These are phyloP conservation scores for Nyctibius bracteatus DNA, from an alignment of 2,113 vertebrate genomes.

Conservation along the genomic window DNA sequence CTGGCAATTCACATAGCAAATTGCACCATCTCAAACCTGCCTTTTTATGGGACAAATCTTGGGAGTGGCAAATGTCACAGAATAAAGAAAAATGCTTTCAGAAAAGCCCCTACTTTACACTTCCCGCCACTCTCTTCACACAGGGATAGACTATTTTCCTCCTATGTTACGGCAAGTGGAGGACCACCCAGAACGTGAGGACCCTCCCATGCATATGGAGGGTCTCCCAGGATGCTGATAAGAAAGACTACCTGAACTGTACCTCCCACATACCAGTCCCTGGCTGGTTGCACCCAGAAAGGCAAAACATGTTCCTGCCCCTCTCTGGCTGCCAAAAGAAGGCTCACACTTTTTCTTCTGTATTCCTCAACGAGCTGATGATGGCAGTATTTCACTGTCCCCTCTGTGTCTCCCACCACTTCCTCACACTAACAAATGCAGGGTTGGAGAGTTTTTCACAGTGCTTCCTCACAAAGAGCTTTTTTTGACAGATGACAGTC, in stretches of 20 bases:
- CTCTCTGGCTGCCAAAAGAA: neutral
- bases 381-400: neutral
- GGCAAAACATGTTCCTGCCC: neutral
- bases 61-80: neutral
- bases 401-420: neutral
- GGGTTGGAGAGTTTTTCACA: neutral
- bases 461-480: neutral
- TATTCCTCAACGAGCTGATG: neutral
- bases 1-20: neutral
- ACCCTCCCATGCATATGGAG: neutral
- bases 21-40: neutral
- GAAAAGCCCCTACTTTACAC: neutral
- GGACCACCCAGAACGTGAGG: neutral
- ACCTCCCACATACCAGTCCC: neutral
- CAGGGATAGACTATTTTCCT: neutral
- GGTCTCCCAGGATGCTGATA: fast-evolving
- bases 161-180: neutral
- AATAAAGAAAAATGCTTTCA: neutral
- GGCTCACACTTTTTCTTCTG: neutral
- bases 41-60: neutral
- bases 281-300: neutral
- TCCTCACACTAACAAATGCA: neutral
- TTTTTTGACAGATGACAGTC: neutral
- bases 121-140: neutral
- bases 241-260: neutral